phyloP scores from a whole-genome alignment of 2,888 invertebrate species.

The Pinctada fucata region DNA sequence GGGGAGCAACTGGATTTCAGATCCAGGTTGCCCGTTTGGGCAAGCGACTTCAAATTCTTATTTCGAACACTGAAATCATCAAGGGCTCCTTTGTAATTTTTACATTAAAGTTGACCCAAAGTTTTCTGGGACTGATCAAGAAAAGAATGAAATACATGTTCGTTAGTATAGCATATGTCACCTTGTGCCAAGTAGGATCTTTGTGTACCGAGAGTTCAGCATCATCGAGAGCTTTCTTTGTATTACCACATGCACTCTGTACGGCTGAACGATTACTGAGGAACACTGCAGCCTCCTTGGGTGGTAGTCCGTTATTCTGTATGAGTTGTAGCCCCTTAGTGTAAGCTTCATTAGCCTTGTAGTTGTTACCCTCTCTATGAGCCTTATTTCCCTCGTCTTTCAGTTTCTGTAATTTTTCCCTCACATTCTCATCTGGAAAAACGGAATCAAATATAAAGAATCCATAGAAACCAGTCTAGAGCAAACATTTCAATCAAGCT shows the following conservation, averaged over 20 bases:
- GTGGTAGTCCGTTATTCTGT: constrained; percentile 37
- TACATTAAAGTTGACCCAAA: too few relatives aligned
- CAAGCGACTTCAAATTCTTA: too few relatives aligned
- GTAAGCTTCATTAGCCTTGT: constrained; percentile 48
- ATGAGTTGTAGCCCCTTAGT: constrained; percentile 45
- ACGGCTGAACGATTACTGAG: constrained; percentile 56
- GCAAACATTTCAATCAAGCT: background rate
- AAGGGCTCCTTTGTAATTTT: too few relatives aligned
- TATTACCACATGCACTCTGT: constrained; percentile 34
- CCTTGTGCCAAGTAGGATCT: constrained; percentile 52
- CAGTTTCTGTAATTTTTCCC: constrained; percentile 38
- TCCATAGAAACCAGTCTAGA: background rate
- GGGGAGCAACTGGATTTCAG: too few relatives aligned
- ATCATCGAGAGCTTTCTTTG: constrained; percentile 44
- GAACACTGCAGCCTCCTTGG: constrained; percentile 52
- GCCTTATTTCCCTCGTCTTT: constrained; percentile 52
- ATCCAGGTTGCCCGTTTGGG: too few relatives aligned
- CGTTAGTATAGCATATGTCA: constrained; percentile 9
- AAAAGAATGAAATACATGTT: too few relatives aligned
- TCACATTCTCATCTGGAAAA: constrained; percentile 46
- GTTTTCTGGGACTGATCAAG: too few relatives aligned
- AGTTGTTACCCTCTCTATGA: constrained; percentile 37
- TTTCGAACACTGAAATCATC: too few relatives aligned
- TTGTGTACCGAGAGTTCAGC: constrained; percentile 45
- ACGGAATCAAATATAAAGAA: background rate